These are phyloP conservation scores for Byasa hedistus DNA, from an alignment of 2,888 invertebrate species.

Conservation along the genomic window DNA sequence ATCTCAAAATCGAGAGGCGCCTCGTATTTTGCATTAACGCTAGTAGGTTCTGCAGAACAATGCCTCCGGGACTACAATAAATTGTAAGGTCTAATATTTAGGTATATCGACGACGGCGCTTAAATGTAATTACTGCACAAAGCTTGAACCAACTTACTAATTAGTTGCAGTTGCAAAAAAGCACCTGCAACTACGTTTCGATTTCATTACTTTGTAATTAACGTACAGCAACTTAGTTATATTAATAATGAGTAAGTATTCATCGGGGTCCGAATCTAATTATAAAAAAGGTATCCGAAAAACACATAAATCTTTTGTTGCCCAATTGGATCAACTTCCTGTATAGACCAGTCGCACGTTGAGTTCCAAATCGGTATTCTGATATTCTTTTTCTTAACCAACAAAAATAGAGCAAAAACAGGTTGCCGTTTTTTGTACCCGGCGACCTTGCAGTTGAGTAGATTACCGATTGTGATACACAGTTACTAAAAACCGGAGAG, in stretches of 20 bases:
- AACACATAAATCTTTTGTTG: slow-evolving; percentile 75
- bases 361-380: slow-evolving; percentile 73
- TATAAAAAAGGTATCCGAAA: slow-evolving; percentile 58
- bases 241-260: slow-evolving; percentile 5
- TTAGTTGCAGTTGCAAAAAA: slow-evolving; percentile 4
- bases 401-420: slow-evolving; percentile 76
- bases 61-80: slow-evolving; percentile 57
- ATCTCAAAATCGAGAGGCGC: slow-evolving; percentile 73
- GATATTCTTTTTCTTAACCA: slow-evolving; percentile 71
- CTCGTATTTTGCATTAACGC: slow-evolving; percentile 73
- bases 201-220: slow-evolving; percentile 8
- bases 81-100: slow-evolving; percentile 36
- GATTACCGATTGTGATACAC: slow-evolving; percentile 71
- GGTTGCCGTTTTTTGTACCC: slow-evolving; percentile 64
- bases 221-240: neutral
- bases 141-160: slow-evolving; percentile 4
- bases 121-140: neutral
- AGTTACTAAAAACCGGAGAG: slow-evolving; percentile 69
- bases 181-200: neutral
- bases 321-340: slow-evolving; percentile 73
- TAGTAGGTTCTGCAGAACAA: slow-evolving; percentile 66
- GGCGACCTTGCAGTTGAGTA: slow-evolving; percentile 74
- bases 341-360: slow-evolving; percentile 65
- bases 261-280: slow-evolving; percentile 21
- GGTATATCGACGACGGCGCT: neutral